Evolutionary conservation across 2,113 vertebrate species (phyloP).

Genomic region (Smithornis capensis): DNA sequence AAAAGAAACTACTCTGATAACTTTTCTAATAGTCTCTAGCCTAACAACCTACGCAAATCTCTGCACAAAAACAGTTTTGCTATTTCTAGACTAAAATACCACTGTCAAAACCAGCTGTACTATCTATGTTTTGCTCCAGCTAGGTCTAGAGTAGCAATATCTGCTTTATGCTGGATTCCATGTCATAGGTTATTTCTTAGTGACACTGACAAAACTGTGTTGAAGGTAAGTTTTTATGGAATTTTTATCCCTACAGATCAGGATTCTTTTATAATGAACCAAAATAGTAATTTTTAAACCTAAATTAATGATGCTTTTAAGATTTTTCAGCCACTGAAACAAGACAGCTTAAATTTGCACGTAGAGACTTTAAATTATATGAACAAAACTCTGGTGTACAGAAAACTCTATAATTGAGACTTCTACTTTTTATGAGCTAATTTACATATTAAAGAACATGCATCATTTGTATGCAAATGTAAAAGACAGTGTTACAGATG

Average conservation of each 20-base stretch:
- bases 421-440: neutral
- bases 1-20: neutral
- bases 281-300: neutral
- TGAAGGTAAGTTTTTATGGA: neutral
- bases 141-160: neutral
- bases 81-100: neutral
- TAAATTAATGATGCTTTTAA: rapidly evolving
- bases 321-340: neutral
- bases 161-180: neutral
- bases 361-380: neutral
- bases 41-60: neutral
- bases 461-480: neutral
- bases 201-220: neutral
- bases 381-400: neutral
- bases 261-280: neutral
- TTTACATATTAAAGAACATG: neutral
- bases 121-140: neutral
- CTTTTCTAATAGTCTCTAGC: neutral
- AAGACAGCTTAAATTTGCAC: neutral
- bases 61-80: neutral
- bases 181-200: neutral
- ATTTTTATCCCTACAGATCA: neutral
- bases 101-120: neutral
- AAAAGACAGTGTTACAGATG: neutral
- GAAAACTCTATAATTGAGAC: neutral